Conservation (phyloP, 2,888 invertebrate genomes). For the Drosophila mettleri region DNA sequence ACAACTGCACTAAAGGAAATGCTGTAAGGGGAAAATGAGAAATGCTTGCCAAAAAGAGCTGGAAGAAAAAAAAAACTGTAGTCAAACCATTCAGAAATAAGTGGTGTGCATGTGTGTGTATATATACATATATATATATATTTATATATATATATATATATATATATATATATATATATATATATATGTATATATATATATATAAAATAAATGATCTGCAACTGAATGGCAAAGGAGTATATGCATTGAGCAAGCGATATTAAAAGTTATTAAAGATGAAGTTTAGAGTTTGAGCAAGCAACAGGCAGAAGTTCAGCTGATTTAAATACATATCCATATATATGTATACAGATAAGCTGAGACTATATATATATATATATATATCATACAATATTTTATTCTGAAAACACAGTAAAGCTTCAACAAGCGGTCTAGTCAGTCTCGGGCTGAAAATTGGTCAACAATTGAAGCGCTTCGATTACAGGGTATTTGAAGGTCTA, state of each 20-base stretch:
- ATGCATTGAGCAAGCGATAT: neutral
- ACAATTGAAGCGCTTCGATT: neutral
- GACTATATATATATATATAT: neutral
- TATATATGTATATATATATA: too few relatives aligned
- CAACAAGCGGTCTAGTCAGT: too few relatives aligned
- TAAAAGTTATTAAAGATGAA: neutral
- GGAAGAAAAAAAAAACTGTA: conserved; percentile 24
- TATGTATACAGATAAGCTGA: neutral
- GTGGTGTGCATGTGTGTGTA: neutral
- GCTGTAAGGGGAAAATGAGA: conserved; percentile 41
- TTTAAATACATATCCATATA: neutral
- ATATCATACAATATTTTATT: neutral
- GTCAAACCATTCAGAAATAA: conserved; percentile 22
- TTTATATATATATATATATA: too few relatives aligned
- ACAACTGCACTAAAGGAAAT: conserved; percentile 62
- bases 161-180: too few relatives aligned
- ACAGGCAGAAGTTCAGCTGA: too few relatives aligned
- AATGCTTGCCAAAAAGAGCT: conserved; percentile 52
- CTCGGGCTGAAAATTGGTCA: too few relatives aligned
- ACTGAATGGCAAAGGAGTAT: neutral
- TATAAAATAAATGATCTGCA: conserved; percentile 10
- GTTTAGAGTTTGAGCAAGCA: too few relatives aligned
- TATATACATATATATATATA: too few relatives aligned
- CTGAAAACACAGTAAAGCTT: too few relatives aligned
- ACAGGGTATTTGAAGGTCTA: conserved; percentile 14